Base-by-base conservation (phyloP, 2,888 invertebrate genomes). In the Harpalus rubripes region DNA sequence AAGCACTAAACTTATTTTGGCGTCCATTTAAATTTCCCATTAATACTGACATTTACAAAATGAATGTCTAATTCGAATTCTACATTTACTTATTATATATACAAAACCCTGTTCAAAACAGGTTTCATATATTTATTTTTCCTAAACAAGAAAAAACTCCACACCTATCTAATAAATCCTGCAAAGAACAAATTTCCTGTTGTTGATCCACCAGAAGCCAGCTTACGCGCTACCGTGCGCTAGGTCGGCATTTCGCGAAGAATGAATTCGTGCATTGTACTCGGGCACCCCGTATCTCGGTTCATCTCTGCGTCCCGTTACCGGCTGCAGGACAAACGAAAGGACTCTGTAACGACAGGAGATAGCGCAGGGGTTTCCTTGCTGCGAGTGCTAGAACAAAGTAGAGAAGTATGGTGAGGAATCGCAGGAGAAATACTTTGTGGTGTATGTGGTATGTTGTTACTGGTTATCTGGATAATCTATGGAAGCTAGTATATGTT, bases 251-350 rank as follows among this genome's bases (percentile, higher is more conserved):
- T 32, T 41, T 74, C 18, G 72, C 72, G 41, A 74, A 74, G 72
- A 74, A 78, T 58, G 32, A 78, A 78, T 78, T 78, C 39, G 78
- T 78, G 56, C 78, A 78, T 78, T 78, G 78, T 78, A 58, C 58
- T 56, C 52, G 12, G 78, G 56, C 44, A 56, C 76, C 56, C 12
- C 58, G 78, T 78, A 78, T 78, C 78, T 78, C 32, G 26, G 78
- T 58, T 78, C 78, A 78, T 78, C 78, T 78, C 56, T 41, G 12
- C 44, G 18, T 74, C 72, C 72, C 72, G 72, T 74, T 74, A 74
- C 72, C 8, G 72, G 72, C 72, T 74, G 72, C 72, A 18, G 72
- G 72, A 74, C 22, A 74, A 41, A 44, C 3, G 3, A 8, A 41
- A 16, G 72, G 72, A 74, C 44, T 74, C 22, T n/a, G 18, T 22